phyloP scores from a whole-genome alignment of 2,113 vertebrate genomes.

The Perccottus glenii region DNA sequence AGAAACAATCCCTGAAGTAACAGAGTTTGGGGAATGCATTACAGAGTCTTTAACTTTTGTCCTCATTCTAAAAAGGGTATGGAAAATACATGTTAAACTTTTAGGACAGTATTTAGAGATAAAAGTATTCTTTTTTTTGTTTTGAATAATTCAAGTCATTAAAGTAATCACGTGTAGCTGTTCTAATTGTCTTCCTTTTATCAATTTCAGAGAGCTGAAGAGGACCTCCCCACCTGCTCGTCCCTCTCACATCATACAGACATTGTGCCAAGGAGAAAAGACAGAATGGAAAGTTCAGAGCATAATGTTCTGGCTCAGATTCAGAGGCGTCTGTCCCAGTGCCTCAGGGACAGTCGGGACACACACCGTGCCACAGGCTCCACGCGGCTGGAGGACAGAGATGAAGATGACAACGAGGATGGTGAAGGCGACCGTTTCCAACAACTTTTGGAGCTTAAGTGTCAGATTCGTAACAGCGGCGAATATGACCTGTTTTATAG shows the following conservation, averaged over 20 bases:
- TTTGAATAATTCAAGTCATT: too few species aligned
- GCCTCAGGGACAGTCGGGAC: constrained; percentile 79
- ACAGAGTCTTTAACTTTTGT: constrained; percentile 11
- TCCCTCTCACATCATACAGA: constrained; percentile 88
- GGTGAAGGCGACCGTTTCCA: constrained; percentile 89
- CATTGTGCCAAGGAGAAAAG: constrained; percentile 81
- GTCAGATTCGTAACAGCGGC: constrained; percentile 90
- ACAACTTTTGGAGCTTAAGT: constrained; percentile 94
- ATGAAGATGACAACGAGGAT: constrained; percentile 77
- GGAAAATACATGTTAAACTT: background rate
- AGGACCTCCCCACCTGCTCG: constrained; percentile 91
- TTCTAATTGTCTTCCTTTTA: constrained; percentile 4
- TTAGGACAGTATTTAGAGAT: background rate
- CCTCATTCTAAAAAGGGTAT: constrained; percentile 8
- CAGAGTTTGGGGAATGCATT: constrained; percentile 23
- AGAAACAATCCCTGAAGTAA: constrained; percentile 56
- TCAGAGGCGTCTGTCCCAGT: constrained; percentile 77
- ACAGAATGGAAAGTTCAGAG: constrained; percentile 85
- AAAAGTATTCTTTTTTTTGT: background rate
- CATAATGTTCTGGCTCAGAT: constrained; percentile 85
- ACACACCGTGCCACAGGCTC: constrained; percentile 61
- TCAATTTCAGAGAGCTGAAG: constrained; percentile 85
- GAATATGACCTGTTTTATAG: constrained; percentile 95
- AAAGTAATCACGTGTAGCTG: background rate
- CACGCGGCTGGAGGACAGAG: constrained; percentile 72